Evolutionary conservation across 1,140 invertebrate species (phyloP), one percentile per base, ranked within the genome.

Genomic region (Listronotus oregonensis): DNA sequence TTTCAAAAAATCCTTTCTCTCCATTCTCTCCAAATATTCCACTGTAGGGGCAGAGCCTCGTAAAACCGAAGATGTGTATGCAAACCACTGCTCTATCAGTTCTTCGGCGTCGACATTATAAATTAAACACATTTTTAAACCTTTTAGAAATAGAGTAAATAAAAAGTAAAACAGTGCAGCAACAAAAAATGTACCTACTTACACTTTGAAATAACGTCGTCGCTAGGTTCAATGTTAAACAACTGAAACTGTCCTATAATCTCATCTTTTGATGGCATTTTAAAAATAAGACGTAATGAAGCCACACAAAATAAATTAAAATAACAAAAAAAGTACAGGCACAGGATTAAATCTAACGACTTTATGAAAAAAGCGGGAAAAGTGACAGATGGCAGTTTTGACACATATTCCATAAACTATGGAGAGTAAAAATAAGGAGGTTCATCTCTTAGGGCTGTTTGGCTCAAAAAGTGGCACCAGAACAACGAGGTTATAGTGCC

Each of bases 1-100:
- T 55, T 85, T 82, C 71, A 81, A 81, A 72, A 87, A 82, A 78
- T 86, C 84, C 79, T 85, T 87, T 67, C 85, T 82, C 68, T 84
- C 85, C 70, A 89, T 81, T 70, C 82, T 77, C 55, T 82, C 78
- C 32, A 89, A 78, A 70, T 82, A 79, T 18, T 84, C 82, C 15
- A 82, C 55, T 49, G 82, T 84, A 15, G 86, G 86, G 27, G 83
- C 77, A 0, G 82, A 82, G 14, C 84, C 84, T 59, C 84, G 80
- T 57, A 86, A 78, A 73, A 85, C 73, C 11, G 86, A 86, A 58
- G 86, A 76, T 68, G 84, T 85, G 68, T 83, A 88, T 11, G 87
- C 86, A 80, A 85, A 84, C 87, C 87, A 89, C 79, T 84, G 82
- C 72, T 88, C 86, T 57, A 84, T 85, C 68, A 88, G 84, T 74